Conservation (phyloP, 1,140 invertebrate genomes). For the Himalopsyche phryganea region DNA sequence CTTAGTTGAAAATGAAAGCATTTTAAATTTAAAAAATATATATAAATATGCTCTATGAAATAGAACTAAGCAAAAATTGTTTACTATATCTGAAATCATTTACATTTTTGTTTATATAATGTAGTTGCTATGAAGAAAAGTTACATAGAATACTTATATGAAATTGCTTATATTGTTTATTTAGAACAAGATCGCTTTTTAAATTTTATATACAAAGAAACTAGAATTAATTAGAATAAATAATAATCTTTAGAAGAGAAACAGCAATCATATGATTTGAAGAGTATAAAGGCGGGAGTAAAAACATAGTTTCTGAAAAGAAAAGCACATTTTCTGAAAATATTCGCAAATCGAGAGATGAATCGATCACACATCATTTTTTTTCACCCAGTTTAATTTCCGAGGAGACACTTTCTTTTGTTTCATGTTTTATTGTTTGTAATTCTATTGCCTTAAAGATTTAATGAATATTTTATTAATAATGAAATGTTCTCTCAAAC, state of each 20-base stretch:
- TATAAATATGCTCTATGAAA: not conserved
- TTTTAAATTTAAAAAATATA: not conserved
- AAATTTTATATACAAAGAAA: not conserved
- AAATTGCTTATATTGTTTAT: not conserved
- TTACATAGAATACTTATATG: too few species aligned
- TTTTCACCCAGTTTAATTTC: conserved; percentile 15
- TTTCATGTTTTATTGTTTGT: conserved; percentile 25
- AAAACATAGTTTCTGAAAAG: conserved; percentile 51
- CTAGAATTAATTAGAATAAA: too few species aligned
- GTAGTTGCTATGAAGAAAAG: too few species aligned
- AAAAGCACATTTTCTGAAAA: conserved; percentile 4
- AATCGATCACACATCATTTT: conserved; percentile 4
- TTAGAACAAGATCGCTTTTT: not conserved
- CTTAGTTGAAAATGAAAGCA: not conserved
- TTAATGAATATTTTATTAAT: conserved; percentile 20
- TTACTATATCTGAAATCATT: too few species aligned
- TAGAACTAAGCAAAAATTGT: too few species aligned
- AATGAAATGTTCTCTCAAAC: conserved; percentile 53
- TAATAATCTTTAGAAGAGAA: conserved; percentile 18
- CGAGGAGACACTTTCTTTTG: conserved; percentile 23
- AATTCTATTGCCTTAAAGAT: conserved; percentile 19
- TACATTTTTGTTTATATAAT: too few species aligned
- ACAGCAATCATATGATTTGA: conserved; percentile 30
- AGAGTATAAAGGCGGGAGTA: not conserved
- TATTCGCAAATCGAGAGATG: not conserved